Percentiles rank a stretch among this genome's conserved stretches.
Evolutionary conservation across 1,140 invertebrate species (phyloP).

Genomic region (Ips nitidus): DNA sequence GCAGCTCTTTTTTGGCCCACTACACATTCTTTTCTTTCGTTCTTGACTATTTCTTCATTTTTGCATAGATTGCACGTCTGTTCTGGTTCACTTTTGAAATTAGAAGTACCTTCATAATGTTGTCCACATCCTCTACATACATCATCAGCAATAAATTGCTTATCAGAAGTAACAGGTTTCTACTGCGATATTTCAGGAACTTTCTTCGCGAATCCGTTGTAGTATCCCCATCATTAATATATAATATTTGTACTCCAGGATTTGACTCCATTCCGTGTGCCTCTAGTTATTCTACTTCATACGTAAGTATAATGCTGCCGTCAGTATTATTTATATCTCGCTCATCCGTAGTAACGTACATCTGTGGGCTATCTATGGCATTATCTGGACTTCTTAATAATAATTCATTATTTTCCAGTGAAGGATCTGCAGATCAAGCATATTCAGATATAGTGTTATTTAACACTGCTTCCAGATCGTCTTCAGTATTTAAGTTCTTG

Average conservation of each 20-base stretch:
- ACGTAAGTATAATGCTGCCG: too few species aligned
- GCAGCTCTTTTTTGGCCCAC: constrained; percentile 40
- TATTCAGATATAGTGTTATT: too few species aligned
- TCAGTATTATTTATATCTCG: neutral
- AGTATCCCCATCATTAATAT: neutral
- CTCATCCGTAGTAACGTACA: too few species aligned
- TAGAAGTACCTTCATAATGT: neutral
- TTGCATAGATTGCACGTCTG: constrained; percentile 1
- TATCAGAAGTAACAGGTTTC: neutral
- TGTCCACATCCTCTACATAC: neutral
- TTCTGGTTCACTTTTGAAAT: neutral
- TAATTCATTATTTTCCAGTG: too few species aligned
- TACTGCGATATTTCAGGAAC: neutral
- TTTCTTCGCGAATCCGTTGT: neutral
- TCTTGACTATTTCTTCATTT: constrained; percentile 38
- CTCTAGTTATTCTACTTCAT: too few species aligned
- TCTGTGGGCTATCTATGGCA: too few species aligned
- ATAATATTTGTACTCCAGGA: neutral
- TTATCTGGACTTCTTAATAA: too few species aligned
- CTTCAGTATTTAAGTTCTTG: constrained; percentile 29
- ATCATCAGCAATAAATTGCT: neutral
- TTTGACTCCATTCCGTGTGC: too few species aligned
- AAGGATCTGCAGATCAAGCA: too few species aligned
- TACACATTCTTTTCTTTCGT: constrained; percentile 37
- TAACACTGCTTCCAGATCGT: constrained; percentile 28